Evolutionary conservation across 2,797 vertebrate species (phyloP).

Genomic region (Euphonia xanthogaster): DNA sequence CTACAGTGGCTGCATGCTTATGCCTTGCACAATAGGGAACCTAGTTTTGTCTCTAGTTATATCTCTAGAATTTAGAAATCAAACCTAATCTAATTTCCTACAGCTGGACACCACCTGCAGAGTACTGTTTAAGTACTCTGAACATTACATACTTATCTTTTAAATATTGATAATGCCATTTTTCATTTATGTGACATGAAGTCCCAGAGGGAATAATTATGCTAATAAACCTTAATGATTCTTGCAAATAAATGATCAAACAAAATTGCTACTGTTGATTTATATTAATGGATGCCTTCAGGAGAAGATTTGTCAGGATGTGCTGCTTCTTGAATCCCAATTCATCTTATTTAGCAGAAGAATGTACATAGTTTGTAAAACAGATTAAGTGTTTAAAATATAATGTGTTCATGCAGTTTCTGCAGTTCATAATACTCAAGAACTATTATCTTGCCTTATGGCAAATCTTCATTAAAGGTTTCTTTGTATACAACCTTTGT

Average conservation of each 20-base stretch:
- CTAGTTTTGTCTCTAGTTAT: conserved; percentile 19
- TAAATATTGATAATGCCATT: conserved; percentile 84
- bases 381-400: conserved; percentile 76
- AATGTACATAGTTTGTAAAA: conserved; percentile 74
- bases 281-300: conserved; percentile 86
- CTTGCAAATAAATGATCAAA: conserved; percentile 85
- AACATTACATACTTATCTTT: conserved; percentile 76
- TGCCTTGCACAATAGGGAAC: background rate
- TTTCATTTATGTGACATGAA: conserved; percentile 81
- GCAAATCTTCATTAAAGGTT: conserved; percentile 64
- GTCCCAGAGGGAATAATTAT: conserved; percentile 85
- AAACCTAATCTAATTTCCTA: conserved; percentile 70
- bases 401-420: conserved; percentile 70
- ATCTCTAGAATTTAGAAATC: conserved; percentile 66
- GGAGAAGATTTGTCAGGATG: conserved; percentile 79
- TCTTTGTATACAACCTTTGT: conserved; percentile 30
- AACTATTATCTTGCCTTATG: conserved; percentile 64
- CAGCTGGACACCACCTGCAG: conserved; percentile 82
- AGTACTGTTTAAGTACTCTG: conserved; percentile 70
- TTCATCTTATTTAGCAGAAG: conserved; percentile 79
- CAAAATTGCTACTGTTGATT: conserved; percentile 83
- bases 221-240: conserved; percentile 86
- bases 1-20: background rate
- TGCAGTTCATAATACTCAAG: conserved; percentile 61
- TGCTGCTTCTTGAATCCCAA: conserved; percentile 75